Evolutionary conservation across 30 jellyfish, hydroid and myxozoan genomes (phyloP).

Genomic region (Mastigias papua): DNA sequence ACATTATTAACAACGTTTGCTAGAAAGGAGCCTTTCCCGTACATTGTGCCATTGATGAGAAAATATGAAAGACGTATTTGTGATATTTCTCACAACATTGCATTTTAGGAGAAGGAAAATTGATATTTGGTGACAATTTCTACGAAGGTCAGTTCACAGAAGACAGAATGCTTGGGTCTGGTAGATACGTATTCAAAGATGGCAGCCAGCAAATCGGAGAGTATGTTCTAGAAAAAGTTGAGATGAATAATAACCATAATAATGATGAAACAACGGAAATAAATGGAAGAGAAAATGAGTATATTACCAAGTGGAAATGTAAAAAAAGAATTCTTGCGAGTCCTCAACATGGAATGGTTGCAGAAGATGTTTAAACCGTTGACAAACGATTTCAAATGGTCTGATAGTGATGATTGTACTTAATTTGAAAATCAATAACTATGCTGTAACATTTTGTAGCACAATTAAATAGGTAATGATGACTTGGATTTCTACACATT

Average conservation of each 20-base stretch:
- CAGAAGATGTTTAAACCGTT: slow-evolving; percentile 47
- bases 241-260: slow-evolving; percentile 28
- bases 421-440: neutral
- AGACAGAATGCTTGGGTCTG: slow-evolving; percentile 94
- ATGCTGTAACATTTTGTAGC: neutral
- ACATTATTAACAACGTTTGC: no score
- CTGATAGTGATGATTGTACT: neutral
- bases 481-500: no score
- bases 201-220: slow-evolving; percentile 94
- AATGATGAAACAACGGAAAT: slow-evolving; percentile 16
- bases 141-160: slow-evolving; percentile 87
- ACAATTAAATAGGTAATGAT: no score
- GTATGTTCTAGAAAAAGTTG: slow-evolving; percentile 76
- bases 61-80: no score
- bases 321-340: slow-evolving; percentile 68
- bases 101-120: slow-evolving; percentile 89
- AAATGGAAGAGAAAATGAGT: slow-evolving; percentile 38
- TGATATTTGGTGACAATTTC: slow-evolving; percentile 73
- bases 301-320: slow-evolving; percentile 87
- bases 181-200: slow-evolving; percentile 87
- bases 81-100: neutral
- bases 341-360: slow-evolving; percentile 41
- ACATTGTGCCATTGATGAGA: no score
- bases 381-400: neutral
- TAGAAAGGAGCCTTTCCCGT: no score